Conservation (phyloP, 2,797 vertebrate species). For the Parotocinclus haroldoi region DNA sequence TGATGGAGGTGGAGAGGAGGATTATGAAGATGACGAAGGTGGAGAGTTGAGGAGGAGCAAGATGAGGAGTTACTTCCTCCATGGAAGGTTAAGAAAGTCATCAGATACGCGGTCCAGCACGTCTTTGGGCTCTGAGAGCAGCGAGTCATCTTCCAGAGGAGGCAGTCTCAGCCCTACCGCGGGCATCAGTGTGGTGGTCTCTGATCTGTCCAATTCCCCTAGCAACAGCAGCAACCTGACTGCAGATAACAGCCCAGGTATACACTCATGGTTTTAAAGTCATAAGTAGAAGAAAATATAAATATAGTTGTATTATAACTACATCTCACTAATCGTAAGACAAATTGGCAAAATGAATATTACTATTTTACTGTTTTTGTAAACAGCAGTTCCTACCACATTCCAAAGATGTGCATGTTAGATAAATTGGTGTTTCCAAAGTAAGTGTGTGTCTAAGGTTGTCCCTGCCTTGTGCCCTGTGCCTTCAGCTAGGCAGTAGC, state of each 20-base stretch:
- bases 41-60: conserved; percentile 81
- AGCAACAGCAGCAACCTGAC: conserved; percentile 90
- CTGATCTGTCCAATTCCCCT: conserved; percentile 75
- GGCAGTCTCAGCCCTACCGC: conserved; percentile 82
- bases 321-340: not conserved
- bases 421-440: too few species aligned
- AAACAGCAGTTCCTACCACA: too few species aligned
- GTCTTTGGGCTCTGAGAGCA: conserved; percentile 91
- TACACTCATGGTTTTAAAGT: not conserved
- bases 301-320: not conserved
- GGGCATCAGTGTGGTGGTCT: conserved; percentile 74
- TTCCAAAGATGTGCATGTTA: too few species aligned
- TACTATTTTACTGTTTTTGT: too few species aligned
- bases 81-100: conserved; percentile 83
- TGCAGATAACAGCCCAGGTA: conserved; percentile 82
- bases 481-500: too few species aligned
- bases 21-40: conserved; percentile 80
- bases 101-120: conserved; percentile 91
- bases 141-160: conserved; percentile 85
- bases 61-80: conserved; percentile 87
- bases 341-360: too few species aligned
- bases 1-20: conserved; percentile 78
- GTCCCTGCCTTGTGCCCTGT: too few species aligned
- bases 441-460: too few species aligned
- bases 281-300: not conserved